Percentiles rank a stretch among this genome's conserved stretches.
These are phyloP conservation scores for Brachionichthys hirsutus DNA, from an alignment of 2,113 vertebrate genomes.

Conservation along the genomic window DNA sequence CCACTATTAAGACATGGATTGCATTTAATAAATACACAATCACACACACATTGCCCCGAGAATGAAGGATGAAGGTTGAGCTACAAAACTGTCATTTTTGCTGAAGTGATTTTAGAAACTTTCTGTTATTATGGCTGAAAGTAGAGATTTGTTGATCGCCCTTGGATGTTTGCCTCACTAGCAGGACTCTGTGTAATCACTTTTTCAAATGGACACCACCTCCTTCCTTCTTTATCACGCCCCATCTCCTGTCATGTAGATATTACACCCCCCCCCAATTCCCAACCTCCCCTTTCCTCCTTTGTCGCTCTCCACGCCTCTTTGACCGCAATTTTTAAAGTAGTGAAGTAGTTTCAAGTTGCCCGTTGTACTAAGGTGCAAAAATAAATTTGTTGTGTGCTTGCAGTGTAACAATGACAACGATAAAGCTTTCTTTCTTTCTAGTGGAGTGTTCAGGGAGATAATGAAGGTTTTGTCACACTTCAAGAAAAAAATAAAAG, in stretches of 20 bases:
- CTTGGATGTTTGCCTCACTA: slow-evolving; percentile 16
- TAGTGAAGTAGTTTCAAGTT: too few species aligned
- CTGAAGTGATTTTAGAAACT: not conserved
- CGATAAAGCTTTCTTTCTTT: too few species aligned
- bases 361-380: too few species aligned
- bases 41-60: slow-evolving; percentile 1
- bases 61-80: not conserved
- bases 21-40: slow-evolving; percentile 19
- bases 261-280: not conserved
- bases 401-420: too few species aligned
- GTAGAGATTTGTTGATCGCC: slow-evolving; percentile 15
- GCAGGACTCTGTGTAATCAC: slow-evolving; percentile 26
- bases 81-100: not conserved
- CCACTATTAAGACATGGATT: slow-evolving; percentile 12
- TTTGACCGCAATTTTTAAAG: slow-evolving; percentile 28
- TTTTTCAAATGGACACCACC: slow-evolving; percentile 28
- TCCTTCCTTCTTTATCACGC: slow-evolving; percentile 20
- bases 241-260: slow-evolving; percentile 30
- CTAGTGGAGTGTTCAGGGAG: slow-evolving; percentile 20
- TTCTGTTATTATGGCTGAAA: slow-evolving; percentile 4
- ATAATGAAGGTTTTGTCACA: slow-evolving; percentile 11
- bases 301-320: slow-evolving; percentile 3
- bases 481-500: slow-evolving; percentile 6
- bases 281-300: not conserved
- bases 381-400: too few species aligned